Percentiles rank a stretch among this genome's conserved stretches.
Conservation (phyloP, 2,888 invertebrate genomes). For the Lycaena phlaeas region DNA sequence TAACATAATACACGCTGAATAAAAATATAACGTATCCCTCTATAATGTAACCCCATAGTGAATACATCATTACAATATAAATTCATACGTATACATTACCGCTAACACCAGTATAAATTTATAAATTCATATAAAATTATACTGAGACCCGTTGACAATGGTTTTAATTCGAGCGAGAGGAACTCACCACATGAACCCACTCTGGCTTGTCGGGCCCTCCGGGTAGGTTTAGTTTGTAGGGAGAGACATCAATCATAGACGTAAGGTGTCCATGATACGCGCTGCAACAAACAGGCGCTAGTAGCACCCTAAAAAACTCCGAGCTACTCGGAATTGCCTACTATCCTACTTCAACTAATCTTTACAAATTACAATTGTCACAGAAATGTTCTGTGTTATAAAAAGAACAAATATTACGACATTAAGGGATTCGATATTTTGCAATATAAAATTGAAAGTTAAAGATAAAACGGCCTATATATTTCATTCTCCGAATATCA, state of each 20-base stretch:
- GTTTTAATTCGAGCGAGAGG: conserved; percentile 17
- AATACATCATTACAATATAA: too few relatives aligned
- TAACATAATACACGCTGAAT: too few relatives aligned
- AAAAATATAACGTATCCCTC: too few relatives aligned
- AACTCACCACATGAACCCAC: conserved; percentile 90
- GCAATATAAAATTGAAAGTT: neutral
- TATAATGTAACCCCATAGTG: too few relatives aligned
- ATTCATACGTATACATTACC: neutral
- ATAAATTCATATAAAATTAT: neutral
- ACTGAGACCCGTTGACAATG: neutral
- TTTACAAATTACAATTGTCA: neutral
- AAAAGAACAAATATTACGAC: neutral
- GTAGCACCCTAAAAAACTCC: conserved; percentile 63
- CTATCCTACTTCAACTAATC: neutral
- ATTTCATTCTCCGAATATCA: conserved; percentile 4
- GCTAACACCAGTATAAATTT: neutral
- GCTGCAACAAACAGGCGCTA: conserved; percentile 80
- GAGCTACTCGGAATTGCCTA: conserved; percentile 29
- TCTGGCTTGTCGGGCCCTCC: conserved; percentile 87
- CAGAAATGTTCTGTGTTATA: too few relatives aligned
- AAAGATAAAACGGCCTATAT: neutral
- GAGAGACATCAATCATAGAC: conserved; percentile 96
- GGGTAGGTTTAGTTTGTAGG: conserved; percentile 96
- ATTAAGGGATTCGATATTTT: neutral
- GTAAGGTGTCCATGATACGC: conserved; percentile 99